Percentiles rank a stretch among this genome's conserved stretches.
Conservation (phyloP, 1,140 invertebrate genomes). For the Campoletis sonorensis region DNA sequence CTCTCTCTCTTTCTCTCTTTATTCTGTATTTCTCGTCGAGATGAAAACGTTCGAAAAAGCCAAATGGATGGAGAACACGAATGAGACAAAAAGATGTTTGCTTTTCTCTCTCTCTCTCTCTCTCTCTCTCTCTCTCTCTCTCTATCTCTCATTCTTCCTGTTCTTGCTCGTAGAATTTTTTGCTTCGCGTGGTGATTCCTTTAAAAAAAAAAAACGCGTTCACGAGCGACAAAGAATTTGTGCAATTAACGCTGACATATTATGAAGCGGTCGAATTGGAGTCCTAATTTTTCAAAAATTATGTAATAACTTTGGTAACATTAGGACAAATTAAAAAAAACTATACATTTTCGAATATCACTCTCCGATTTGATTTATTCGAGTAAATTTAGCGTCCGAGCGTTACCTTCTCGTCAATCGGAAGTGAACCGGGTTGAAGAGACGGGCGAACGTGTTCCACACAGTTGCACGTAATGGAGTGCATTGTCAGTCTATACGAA, state of each 20-base stretch:
- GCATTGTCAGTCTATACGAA: constrained; percentile 25
- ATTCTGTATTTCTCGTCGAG: constrained; percentile 28
- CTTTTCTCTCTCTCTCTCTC: constrained; percentile 37
- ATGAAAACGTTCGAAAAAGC: constrained; percentile 52
- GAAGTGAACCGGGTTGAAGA: neutral
- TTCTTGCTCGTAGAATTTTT: constrained; percentile 12
- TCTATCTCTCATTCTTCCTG: too few relatives aligned
- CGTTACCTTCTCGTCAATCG: neutral
- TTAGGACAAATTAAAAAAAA: neutral
- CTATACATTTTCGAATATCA: neutral
- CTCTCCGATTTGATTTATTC: constrained; percentile 15
- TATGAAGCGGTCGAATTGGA: too few relatives aligned
- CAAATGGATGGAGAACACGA: constrained; percentile 35
- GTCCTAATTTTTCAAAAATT: too few relatives aligned
- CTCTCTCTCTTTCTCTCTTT: too few relatives aligned
- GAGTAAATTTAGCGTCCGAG: neutral
- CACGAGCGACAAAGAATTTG: too few relatives aligned
- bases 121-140: too few relatives aligned
- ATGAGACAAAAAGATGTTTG: constrained; percentile 59
- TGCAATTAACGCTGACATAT: too few relatives aligned
- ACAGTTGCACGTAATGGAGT: constrained; percentile 36
- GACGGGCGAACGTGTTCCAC: neutral
- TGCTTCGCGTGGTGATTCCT: constrained; percentile 21
- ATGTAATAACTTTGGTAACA: too few relatives aligned
- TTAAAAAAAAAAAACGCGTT: constrained; percentile 41